phyloP scores from a whole-genome alignment of 2,888 invertebrate species.

The Mesoligia furuncula region DNA sequence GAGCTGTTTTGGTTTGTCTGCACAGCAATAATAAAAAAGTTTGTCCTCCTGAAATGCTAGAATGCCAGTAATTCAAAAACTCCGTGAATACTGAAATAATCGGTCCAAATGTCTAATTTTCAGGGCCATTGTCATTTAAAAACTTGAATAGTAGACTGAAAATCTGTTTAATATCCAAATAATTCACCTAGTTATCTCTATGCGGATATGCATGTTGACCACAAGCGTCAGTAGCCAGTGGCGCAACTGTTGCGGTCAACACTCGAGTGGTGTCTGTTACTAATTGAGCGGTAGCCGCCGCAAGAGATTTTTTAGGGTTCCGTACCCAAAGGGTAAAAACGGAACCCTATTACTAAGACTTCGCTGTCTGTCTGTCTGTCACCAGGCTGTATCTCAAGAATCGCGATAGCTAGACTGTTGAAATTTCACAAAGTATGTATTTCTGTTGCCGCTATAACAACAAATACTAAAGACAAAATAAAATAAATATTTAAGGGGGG shows the following conservation, averaged over 20 bases:
- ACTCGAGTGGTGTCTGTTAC: conserved; percentile 30
- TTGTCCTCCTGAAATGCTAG: neutral
- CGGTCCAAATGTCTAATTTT: neutral
- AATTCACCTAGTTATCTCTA: conserved; percentile 26
- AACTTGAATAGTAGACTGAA: neutral
- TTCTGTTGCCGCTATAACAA: no score
- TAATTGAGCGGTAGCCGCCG: conserved; percentile 26
- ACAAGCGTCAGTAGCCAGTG: conserved; percentile 23
- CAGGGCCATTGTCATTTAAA: neutral
- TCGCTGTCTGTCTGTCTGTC: no score
- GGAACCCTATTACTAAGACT: no score
- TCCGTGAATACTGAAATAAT: neutral
- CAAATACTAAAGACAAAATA: no score
- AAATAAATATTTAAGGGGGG: no score
- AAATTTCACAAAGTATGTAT: no score
- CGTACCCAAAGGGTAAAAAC: no score
- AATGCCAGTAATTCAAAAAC: neutral
- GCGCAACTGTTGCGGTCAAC: conserved; percentile 47
- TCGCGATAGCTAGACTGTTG: no score
- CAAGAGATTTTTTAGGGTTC: neutral
- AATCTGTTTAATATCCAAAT: conserved; percentile 5
- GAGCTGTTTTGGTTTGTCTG: neutral
- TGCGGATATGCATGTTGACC: conserved; percentile 41
- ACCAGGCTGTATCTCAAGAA: no score
- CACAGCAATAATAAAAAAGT: neutral